Conservation (phyloP, 2,113 vertebrate genomes). For the Phylloscopus whistleri region DNA sequence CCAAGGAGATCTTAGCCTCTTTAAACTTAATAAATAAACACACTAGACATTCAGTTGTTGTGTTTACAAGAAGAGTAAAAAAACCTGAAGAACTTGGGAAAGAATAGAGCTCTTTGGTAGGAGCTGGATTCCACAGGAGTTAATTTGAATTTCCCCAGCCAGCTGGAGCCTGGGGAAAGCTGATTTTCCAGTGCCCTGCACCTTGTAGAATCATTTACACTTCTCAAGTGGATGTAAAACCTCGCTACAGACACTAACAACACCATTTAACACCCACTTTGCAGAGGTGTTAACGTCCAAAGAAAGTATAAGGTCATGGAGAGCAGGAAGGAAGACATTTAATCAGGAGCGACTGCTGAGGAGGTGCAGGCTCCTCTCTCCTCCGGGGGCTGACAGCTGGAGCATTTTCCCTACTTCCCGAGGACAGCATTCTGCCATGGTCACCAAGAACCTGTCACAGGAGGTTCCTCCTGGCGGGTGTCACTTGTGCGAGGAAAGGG, state of each 20-base stretch:
- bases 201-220: slow-evolving; percentile 34
- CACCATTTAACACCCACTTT: slow-evolving; percentile 40
- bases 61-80: background rate
- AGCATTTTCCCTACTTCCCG: background rate
- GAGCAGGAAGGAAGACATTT: background rate
- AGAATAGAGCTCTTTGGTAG: background rate
- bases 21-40: background rate
- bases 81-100: background rate
- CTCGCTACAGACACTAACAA: background rate
- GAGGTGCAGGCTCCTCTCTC: background rate
- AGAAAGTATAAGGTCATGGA: background rate
- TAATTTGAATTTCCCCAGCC: background rate
- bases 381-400: background rate
- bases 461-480: background rate
- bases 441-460: no score
- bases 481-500: background rate
- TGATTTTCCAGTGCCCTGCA: background rate
- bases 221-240: slow-evolving; percentile 18
- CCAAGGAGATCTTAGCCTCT: background rate
- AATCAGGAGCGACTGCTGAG: background rate
- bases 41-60: background rate
- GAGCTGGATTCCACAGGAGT: background rate
- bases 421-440: accelerated
- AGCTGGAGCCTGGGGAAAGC: background rate
- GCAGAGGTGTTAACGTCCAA: slow-evolving; percentile 30